phyloP scores from a whole-genome alignment of 1,140 invertebrate genomes.

The Leguminivora glycinivorella region DNA sequence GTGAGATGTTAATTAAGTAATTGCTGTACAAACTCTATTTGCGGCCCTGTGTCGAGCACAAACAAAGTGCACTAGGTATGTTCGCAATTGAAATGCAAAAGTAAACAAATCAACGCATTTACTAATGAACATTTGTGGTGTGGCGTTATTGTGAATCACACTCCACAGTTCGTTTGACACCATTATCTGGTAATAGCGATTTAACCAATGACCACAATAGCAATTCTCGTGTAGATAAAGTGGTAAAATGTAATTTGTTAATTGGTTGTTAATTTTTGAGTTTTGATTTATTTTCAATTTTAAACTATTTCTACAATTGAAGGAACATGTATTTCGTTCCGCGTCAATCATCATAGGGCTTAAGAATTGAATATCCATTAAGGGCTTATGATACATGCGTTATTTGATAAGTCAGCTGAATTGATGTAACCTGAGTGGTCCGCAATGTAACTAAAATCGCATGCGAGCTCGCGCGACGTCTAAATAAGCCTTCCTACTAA shows the following conservation, averaged over 20 bases:
- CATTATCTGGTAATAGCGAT: conserved; percentile 43
- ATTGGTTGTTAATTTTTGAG: background rate
- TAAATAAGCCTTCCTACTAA: too few relatives aligned
- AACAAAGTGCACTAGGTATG: background rate
- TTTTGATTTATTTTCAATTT: background rate
- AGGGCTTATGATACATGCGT: too few relatives aligned
- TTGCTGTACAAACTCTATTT: conserved; percentile 14
- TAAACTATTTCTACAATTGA: background rate
- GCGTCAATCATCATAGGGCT: conserved; percentile 45
- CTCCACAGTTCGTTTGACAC: conserved; percentile 36
- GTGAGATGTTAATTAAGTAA: conserved; percentile 30
- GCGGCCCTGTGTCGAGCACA: background rate
- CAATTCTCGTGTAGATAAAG: conserved; percentile 3
- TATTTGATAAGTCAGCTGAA: too few relatives aligned
- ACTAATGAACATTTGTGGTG: conserved; percentile 20
- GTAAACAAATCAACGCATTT: conserved; percentile 27
- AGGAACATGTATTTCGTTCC: conserved; percentile 33
- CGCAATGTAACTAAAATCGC: too few relatives aligned
- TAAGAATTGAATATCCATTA: conserved; percentile 47
- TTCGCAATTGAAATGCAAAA: conserved; percentile 27
- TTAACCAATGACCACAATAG: conserved; percentile 31
- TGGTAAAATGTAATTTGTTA: conserved; percentile 4
- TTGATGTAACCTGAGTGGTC: too few relatives aligned
- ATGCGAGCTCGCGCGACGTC: too few relatives aligned
- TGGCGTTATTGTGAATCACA: conserved; percentile 18